Evolutionary conservation across 1,140 invertebrate genomes (phyloP).

Genomic region (Papilio machaon): DNA sequence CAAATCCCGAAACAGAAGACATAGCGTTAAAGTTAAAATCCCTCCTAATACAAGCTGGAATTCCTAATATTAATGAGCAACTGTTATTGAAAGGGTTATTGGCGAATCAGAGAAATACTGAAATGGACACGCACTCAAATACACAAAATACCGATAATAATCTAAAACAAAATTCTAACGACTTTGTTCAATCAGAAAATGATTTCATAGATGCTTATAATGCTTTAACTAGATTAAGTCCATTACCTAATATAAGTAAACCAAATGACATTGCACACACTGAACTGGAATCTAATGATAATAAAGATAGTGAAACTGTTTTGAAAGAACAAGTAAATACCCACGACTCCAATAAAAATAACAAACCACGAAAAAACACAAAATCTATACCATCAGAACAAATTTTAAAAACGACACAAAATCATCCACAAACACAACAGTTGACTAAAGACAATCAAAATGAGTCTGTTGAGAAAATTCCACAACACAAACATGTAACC

Average conservation of each 20-base stretch:
- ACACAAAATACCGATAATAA: constrained; percentile 27
- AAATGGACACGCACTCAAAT: constrained; percentile 12
- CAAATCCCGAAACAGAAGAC: constrained; percentile 50
- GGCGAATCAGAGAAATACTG: constrained; percentile 80
- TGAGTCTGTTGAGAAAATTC: constrained; percentile 1
- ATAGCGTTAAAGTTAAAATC: constrained; percentile 62
- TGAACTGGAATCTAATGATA: constrained; percentile 36
- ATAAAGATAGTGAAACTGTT: constrained; percentile 37
- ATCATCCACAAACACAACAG: constrained; percentile 29
- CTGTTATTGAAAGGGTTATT: constrained; percentile 63
- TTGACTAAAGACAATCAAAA: constrained; percentile 23
- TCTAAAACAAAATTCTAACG: constrained; percentile 47
- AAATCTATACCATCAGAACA: constrained; percentile 2
- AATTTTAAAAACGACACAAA: constrained; percentile 20
- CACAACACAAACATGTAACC: background rate
- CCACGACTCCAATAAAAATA: constrained; percentile 19
- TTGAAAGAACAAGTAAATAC: constrained; percentile 18
- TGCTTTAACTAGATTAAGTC: constrained; percentile 68
- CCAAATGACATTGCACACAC: constrained; percentile 19
- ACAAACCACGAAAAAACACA: constrained; percentile 29
- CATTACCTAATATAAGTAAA: constrained; percentile 58
- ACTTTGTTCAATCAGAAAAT: constrained; percentile 74
- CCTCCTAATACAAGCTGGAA: constrained; percentile 60
- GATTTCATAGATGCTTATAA: constrained; percentile 78
- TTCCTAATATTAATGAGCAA: constrained; percentile 63